phyloP scores from a whole-genome alignment of 2,888 invertebrate species.

The Sphaerophoria rueppellii region DNA sequence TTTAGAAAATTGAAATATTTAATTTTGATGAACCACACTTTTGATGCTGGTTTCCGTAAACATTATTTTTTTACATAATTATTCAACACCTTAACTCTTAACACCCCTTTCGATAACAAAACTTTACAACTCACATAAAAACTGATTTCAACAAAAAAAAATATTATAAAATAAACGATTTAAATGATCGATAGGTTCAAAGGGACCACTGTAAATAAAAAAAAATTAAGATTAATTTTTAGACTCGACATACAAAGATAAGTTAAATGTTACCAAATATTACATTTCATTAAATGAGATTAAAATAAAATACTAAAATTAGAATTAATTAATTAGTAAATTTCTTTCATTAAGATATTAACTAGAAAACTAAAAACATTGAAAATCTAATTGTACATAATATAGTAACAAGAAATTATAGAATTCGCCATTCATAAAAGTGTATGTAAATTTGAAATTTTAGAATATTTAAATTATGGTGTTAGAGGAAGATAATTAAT shows the following conservation, averaged over 20 bases:
- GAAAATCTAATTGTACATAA: constrained; percentile 57
- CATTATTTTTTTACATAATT: background rate
- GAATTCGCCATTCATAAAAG: constrained; percentile 38
- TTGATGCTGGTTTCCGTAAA: background rate
- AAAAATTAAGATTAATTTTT: constrained; percentile 43
- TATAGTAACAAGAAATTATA: constrained; percentile 40
- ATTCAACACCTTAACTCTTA: constrained; percentile 29
- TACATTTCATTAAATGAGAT: constrained; percentile 65
- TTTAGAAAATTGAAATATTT: too few species aligned
- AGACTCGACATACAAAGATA: constrained; percentile 61
- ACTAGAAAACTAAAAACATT: constrained; percentile 23
- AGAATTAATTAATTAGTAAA: constrained; percentile 43
- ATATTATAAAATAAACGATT: constrained; percentile 35
- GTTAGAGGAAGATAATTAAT: constrained; percentile 16
- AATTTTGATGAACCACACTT: background rate
- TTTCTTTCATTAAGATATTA: constrained; percentile 74
- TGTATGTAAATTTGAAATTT: constrained; percentile 31
- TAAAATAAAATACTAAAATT: constrained; percentile 40
- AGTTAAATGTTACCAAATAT: constrained; percentile 39
- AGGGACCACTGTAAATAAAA: constrained; percentile 68
- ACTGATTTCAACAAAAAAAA: constrained; percentile 33
- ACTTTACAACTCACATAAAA: constrained; percentile 2
- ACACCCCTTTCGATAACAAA: constrained; percentile 20
- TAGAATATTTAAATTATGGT: constrained; percentile 41
- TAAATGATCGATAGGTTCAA: constrained; percentile 70